A percentile compares a stretch with the other conserved stretches of the same genome.
These are phyloP conservation scores for Eristalis intricaria DNA, from an alignment of 2,888 invertebrate species.

Conservation along the genomic window DNA sequence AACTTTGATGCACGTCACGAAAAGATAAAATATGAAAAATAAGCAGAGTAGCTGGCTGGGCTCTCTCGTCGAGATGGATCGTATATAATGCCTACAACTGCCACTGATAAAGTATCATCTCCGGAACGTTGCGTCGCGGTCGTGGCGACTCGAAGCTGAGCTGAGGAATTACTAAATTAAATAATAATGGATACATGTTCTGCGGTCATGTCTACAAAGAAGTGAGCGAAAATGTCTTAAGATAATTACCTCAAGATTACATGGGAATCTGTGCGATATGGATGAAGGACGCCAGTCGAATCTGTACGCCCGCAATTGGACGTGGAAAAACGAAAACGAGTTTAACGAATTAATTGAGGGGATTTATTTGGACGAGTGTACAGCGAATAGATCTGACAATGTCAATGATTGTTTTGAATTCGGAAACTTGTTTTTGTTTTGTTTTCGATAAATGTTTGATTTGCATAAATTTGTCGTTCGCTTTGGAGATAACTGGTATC, in stretches of 20 bases:
- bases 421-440: not conserved
- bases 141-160: slow-evolving; percentile 38
- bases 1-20: slow-evolving; percentile 38
- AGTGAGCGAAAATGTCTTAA: slow-evolving; percentile 8
- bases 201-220: slow-evolving; percentile 7
- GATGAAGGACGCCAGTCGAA: not conserved
- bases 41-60: slow-evolving; percentile 7
- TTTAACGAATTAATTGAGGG: not conserved
- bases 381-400: not conserved
- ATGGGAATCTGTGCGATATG: slow-evolving; percentile 3
- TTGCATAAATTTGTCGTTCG: not conserved
- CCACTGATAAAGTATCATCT: slow-evolving; percentile 58
- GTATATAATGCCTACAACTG: slow-evolving; percentile 54
- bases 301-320: not conserved
- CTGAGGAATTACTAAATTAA: slow-evolving; percentile 61
- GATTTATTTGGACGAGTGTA: not conserved
- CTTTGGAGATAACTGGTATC: not conserved
- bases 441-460: not conserved
- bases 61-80: slow-evolving; percentile 39
- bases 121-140: slow-evolving; percentile 12
- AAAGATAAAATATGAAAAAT: slow-evolving; percentile 36
- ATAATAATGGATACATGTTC: slow-evolving; percentile 50
- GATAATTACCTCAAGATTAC: slow-evolving; percentile 28
- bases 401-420: not conserved
- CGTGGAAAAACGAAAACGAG: not conserved